phyloP scores from a whole-genome alignment of 1,140 invertebrate genomes.

The Linepithema humile region DNA sequence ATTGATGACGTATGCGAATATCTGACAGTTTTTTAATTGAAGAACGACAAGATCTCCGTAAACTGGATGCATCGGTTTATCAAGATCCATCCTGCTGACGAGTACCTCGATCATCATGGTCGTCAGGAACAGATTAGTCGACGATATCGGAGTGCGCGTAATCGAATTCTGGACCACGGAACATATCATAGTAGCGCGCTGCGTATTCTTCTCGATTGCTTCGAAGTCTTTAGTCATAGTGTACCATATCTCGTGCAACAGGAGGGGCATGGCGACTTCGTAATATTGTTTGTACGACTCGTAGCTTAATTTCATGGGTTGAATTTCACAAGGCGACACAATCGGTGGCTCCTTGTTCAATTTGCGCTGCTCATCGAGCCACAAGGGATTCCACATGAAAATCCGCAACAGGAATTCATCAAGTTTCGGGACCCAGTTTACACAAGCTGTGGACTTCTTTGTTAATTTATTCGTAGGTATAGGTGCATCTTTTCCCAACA shows the following conservation, averaged over 20 bases:
- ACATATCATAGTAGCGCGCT: conserved; percentile 60
- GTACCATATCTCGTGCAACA: conserved; percentile 77
- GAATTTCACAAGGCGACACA: conserved; percentile 55
- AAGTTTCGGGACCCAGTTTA: conserved; percentile 55
- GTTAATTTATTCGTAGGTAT: conserved; percentile 41
- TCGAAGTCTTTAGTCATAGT: conserved; percentile 71
- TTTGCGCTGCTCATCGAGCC: conserved; percentile 74
- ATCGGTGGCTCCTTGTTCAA: conserved; percentile 67
- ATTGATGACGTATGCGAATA: conserved; percentile 73
- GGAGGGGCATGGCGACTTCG: conserved; percentile 64
- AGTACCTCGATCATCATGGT: conserved; percentile 68
- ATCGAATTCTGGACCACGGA: conserved; percentile 68
- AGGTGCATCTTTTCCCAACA: conserved; percentile 67
- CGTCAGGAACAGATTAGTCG: conserved; percentile 62
- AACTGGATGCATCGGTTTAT: conserved; percentile 57
- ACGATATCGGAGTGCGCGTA: conserved; percentile 33
- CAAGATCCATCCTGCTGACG: conserved; percentile 54
- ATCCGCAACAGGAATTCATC: conserved; percentile 73
- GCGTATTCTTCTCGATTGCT: conserved; percentile 32
- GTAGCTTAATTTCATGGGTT: conserved; percentile 61
- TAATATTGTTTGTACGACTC: conserved; percentile 74
- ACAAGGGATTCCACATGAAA: conserved; percentile 76
- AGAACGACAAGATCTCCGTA: conserved; percentile 73
- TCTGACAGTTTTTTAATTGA: conserved; percentile 67
- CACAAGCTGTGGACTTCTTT: neutral